Evolutionary conservation across 1,140 invertebrate genomes (phyloP), one percentile per base, ranked within the genome.

Genomic region (honey bee (Apis mellifera)): DNA sequence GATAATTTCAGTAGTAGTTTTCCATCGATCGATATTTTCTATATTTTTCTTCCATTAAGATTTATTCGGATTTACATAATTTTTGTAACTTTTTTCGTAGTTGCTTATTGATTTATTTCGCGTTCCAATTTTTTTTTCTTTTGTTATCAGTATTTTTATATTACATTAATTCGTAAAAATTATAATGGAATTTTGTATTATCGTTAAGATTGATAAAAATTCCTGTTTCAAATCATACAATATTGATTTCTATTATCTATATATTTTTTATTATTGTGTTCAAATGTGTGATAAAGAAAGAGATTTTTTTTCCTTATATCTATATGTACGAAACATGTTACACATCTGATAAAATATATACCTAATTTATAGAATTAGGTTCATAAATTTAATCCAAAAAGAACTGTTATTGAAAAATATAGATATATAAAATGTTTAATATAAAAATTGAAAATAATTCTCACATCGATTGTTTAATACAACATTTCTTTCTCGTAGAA

Each of bases 1-100:
- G 62, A 76, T 42, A 64, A 72, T 54, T 79, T 64, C 26, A 48
- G n/a, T 23, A 48, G 54, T 54, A 65, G 48, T 65, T 73, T 86
- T 79, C 52, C 42, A 19, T 32, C 42, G 48, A 4, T 69, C 52
- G 57, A 77, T 75, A 65, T 23, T 81, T 26, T 26, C 12, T 59
- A 19, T n/a, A 4, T 54, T 17, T 54, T 17, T 2, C 26, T 57
- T 50, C 4, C 12, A 15, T 9, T n/a, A 17, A 1, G 9, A 50
- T 19, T n/a, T 73, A 48, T 48, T 52, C 21, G 9, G 23, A 42
- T 42, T 42, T 42, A 42, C 32, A 42, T 42, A 42, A 42, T 42
- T 42, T 42, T 62, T n/a, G 21, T 62, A 9, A 11, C 1, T 62
- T 62, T 1, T 52, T n/a, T 26, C 19, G 11, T 70, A 42, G 0